phyloP scores from a whole-genome alignment of 2,797 vertebrate genomes.

The Danio choprae region DNA sequence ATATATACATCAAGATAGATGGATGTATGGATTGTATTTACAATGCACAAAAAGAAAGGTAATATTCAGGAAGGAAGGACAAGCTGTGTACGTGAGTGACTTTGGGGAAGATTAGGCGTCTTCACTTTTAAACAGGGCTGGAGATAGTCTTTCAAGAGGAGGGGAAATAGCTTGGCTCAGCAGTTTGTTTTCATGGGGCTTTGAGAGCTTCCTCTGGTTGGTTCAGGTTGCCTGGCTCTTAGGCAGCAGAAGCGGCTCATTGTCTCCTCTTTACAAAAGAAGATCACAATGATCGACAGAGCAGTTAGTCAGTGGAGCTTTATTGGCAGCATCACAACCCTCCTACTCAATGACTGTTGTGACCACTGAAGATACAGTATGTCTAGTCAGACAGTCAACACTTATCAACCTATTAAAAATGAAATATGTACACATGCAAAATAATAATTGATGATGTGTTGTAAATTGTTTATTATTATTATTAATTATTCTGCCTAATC shows the following conservation, averaged over 20 bases:
- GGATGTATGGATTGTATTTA: background rate
- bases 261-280: constrained; percentile 75
- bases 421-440: too few species aligned
- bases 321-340: constrained; percentile 43
- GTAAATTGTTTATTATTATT: too few species aligned
- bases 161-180: constrained; percentile 78
- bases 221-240: constrained; percentile 78
- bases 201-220: constrained; percentile 84
- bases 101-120: constrained; percentile 78
- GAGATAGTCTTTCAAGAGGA: constrained; percentile 81
- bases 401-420: background rate
- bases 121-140: constrained; percentile 78
- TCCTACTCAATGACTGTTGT: background rate
- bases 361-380: constrained; percentile 1
- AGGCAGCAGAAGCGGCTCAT: constrained; percentile 70
- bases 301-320: constrained; percentile 57
- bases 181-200: constrained; percentile 80
- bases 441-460: too few species aligned
- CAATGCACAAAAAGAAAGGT: background rate
- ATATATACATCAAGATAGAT: constrained; percentile 53
- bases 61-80: constrained; percentile 45
- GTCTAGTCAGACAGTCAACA: background rate
- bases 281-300: constrained; percentile 68
- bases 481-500: too few species aligned
- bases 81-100: constrained; percentile 71